Conservation (phyloP, 2,113 vertebrate genomes). For the Phylloscopus trochiloides region DNA sequence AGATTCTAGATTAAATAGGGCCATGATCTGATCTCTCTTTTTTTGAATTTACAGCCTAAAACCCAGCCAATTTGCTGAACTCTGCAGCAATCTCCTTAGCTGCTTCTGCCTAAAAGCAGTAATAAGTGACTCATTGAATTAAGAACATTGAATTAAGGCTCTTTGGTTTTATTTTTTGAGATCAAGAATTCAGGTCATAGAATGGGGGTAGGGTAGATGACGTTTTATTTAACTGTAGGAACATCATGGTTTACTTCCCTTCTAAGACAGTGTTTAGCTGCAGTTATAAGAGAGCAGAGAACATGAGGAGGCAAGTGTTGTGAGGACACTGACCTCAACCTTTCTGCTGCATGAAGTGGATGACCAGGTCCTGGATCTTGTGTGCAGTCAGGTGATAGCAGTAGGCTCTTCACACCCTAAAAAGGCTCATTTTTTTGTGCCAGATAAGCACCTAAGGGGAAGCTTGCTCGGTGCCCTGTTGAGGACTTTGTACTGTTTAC, state of each 20-base stretch:
- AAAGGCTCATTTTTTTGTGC: background rate
- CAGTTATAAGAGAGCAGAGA: background rate
- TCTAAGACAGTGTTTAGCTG: background rate
- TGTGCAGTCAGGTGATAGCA: background rate
- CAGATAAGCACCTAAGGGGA: background rate
- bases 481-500: background rate
- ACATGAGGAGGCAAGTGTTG: background rate
- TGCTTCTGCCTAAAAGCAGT: constrained; percentile 15
- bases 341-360: background rate
- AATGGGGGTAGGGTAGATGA: background rate
- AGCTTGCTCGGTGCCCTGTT: background rate
- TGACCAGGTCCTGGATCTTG: background rate
- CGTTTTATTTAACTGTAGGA: background rate
- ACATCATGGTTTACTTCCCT: background rate
- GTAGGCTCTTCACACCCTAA: background rate
- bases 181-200: constrained; percentile 32
- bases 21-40: background rate
- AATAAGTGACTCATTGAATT: constrained; percentile 13
- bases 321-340: background rate
- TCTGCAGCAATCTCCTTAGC: background rate
- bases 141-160: background rate
- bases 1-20: background rate
- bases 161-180: constrained; percentile 17
- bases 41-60: background rate
- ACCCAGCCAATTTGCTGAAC: background rate